Base-by-base conservation (phyloP, 1,140 invertebrate genomes). In the Mamestra configurata region DNA sequence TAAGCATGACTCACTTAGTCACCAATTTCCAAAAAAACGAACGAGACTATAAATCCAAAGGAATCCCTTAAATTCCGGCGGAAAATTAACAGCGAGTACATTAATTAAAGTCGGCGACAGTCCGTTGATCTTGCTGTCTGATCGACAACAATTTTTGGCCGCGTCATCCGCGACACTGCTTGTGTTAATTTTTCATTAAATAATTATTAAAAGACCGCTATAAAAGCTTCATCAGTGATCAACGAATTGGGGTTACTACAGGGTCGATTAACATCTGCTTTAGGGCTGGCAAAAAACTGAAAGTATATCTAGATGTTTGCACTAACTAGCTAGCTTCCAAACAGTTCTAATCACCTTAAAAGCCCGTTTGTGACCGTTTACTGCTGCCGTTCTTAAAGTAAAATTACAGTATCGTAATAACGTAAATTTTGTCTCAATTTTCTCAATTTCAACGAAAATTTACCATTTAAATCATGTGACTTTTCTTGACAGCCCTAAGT, bases 221-320 rank as follows among this genome's bases (percentile, higher is more conserved):
- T 89, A 89, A 90, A 89, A 88, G 82, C 79, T 79, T 85, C 84
- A 85, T 71, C 82, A 86, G 80, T 77, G 77, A 86, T 84, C 84
- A 89, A 87, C 86, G 83, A 92, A 93, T 93, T 92, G 87, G 83
- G 86, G 90, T 88, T 92, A 89, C 80, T 87, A 85, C 66, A 87
- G 91, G 87, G 85, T 91, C 85, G 81, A 85, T 88, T 87, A 89
- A 80, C 83, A 79, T 80, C 53, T 57, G 70, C 59, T 61, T 61
- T 76, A 88, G 87, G 82, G 89, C 53, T 89, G 85, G 31, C 64
- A 76, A 22, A 64, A n/a, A 10, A 27, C 24, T 35, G 8, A 64
- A 76, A 20, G 37, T 1, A 43, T n/a, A n/a, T n/a, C 4, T n/a
- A 71, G 40, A 49, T 31, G 24, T 46, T 49, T 64, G 55, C 57